These are phyloP conservation scores for Micrasema minimum DNA, from an alignment of 1,140 invertebrate genomes.

Conservation along the genomic window DNA sequence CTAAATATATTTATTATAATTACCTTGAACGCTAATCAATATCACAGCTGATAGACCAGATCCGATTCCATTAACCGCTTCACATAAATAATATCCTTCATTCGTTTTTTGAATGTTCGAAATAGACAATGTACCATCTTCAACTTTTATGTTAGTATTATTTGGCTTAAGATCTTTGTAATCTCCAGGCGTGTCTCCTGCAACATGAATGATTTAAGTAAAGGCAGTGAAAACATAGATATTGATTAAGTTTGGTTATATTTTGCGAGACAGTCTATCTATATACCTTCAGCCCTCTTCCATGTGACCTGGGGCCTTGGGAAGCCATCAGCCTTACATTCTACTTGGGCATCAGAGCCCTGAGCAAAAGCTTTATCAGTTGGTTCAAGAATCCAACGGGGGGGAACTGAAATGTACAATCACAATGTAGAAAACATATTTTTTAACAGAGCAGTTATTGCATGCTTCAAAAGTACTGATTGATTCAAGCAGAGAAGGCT, in stretches of 20 bases:
- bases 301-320: slow-evolving; percentile 92
- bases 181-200: slow-evolving; percentile 89
- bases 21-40: slow-evolving; percentile 92
- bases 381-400: slow-evolving; percentile 95
- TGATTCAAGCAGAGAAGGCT: slow-evolving; percentile 9
- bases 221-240: background rate
- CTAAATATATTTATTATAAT: slow-evolving; percentile 37
- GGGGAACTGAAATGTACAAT: slow-evolving; percentile 79
- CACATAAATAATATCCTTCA: slow-evolving; percentile 95
- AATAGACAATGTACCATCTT: slow-evolving; percentile 90
- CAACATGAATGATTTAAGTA: background rate
- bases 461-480: background rate
- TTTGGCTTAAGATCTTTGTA: slow-evolving; percentile 91
- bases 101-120: slow-evolving; percentile 91
- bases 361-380: slow-evolving; percentile 95
- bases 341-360: slow-evolving; percentile 89
- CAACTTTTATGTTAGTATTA: slow-evolving; percentile 88
- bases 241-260: background rate
- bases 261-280: background rate
- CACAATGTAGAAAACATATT: slow-evolving; percentile 34
- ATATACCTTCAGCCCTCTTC: slow-evolving; percentile 91
- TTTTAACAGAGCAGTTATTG: background rate
- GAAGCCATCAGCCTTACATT: slow-evolving; percentile 96
- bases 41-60: slow-evolving; percentile 93
- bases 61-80: slow-evolving; percentile 95